Percentiles rank a stretch among this genome's conserved stretches.
Conservation (phyloP, 1,140 invertebrate genomes). For the Phymorhynchus buccinoides region DNA sequence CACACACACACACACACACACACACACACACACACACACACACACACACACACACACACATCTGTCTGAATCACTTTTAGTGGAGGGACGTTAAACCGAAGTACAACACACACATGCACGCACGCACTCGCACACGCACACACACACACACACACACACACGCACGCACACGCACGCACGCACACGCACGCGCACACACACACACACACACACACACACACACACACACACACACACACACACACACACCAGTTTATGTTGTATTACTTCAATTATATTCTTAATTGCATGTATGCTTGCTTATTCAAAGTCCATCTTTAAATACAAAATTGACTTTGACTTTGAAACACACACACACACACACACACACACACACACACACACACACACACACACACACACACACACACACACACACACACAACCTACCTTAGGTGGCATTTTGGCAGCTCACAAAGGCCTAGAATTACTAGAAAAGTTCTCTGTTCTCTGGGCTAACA, state of each 20-base stretch:
- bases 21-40: background rate
- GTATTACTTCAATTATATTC: background rate
- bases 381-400: slow-evolving; percentile 4
- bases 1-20: background rate
- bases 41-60: background rate
- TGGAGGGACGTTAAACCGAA: background rate
- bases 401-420: background rate
- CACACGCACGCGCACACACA: background rate
- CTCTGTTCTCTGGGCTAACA: too few species aligned
- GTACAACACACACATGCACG: too few species aligned
- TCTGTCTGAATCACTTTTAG: background rate
- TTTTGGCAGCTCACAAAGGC: too few species aligned
- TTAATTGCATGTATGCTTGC: too few species aligned
- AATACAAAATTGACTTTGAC: background rate
- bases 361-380: background rate
- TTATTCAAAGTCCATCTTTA: too few species aligned
- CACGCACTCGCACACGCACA: background rate
- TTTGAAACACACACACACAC: background rate
- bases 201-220: background rate
- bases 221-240: background rate
- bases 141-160: background rate
- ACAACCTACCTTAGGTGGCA: too few species aligned
- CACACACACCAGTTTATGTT: background rate
- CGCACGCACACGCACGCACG: background rate
- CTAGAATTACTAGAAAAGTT: too few species aligned